Conservation (phyloP, 2,888 invertebrate genomes). For the Meganola albula region DNA sequence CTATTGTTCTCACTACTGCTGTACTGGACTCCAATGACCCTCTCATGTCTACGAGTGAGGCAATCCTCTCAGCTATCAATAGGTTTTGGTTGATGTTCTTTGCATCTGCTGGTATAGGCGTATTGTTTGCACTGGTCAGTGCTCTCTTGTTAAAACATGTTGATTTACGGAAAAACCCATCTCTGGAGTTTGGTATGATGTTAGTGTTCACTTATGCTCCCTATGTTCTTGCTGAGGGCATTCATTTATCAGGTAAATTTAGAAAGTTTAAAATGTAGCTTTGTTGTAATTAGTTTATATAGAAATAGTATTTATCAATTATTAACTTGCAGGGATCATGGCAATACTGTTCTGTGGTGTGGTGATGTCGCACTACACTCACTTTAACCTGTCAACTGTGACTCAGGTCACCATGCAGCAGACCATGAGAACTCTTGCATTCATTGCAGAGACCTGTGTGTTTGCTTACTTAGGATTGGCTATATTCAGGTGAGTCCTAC, state of each 20-base stretch:
- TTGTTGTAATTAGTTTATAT: too few relatives aligned
- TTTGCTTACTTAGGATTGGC: constrained; percentile 98
- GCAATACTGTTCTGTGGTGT: constrained; percentile 99
- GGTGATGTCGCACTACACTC: constrained; percentile 99
- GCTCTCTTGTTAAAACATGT: constrained; percentile 96
- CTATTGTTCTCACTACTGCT: constrained; percentile 97
- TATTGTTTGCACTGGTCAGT: constrained; percentile 94
- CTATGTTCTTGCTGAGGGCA: constrained; percentile 97
- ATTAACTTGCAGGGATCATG: constrained; percentile 95
- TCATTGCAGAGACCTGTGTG: constrained; percentile 98
- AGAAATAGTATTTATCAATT: too few relatives aligned
- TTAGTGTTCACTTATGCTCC: constrained; percentile 98
- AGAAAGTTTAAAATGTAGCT: neutral
- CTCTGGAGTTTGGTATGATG: constrained; percentile 99
- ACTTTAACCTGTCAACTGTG: constrained; percentile 97
- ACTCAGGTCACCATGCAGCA: constrained; percentile 99
- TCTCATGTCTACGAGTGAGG: constrained; percentile 84
- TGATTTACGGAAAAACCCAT: constrained; percentile 97
- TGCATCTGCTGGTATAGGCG: constrained; percentile 98
- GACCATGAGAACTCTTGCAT: constrained; percentile 97
- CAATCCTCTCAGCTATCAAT: constrained; percentile 91
- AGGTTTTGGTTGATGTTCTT: constrained; percentile 98
- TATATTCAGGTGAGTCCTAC: constrained; percentile 78
- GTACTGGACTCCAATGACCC: constrained; percentile 83
- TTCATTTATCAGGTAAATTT: constrained; percentile 91